Conservation (phyloP, 2,888 invertebrate species). For the Cantharis rufa region DNA sequence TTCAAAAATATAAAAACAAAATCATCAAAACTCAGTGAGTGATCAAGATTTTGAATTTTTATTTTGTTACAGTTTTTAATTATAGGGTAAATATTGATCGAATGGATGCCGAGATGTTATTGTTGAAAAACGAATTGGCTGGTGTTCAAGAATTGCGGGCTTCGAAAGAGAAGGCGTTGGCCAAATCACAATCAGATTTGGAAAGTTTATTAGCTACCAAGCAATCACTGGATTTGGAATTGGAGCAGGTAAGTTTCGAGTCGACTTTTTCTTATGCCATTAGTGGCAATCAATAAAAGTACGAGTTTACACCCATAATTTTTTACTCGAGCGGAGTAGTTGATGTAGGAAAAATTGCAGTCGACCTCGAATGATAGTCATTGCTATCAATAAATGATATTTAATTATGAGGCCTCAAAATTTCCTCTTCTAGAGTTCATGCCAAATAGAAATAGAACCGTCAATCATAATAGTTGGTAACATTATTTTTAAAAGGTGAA, state of each 20-base stretch:
- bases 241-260: slow-evolving; percentile 79
- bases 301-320: too few species aligned
- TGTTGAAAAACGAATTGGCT: slow-evolving; percentile 92
- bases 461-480: too few species aligned
- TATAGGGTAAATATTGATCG: slow-evolving; percentile 87
- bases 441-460: too few species aligned
- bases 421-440: too few species aligned
- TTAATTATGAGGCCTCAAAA: too few species aligned
- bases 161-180: slow-evolving; percentile 90
- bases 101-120: slow-evolving; percentile 90
- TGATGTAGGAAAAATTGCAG: too few species aligned
- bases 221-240: slow-evolving; percentile 88
- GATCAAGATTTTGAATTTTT: background rate
- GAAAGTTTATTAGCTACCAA: slow-evolving; percentile 97
- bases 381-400: too few species aligned
- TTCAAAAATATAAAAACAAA: slow-evolving; percentile 97
- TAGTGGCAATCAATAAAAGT: too few species aligned
- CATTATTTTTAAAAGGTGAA: too few species aligned
- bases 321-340: too few species aligned
- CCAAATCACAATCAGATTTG: slow-evolving; percentile 88
- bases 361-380: too few species aligned
- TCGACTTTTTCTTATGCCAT: too few species aligned
- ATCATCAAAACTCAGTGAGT: slow-evolving; percentile 93
- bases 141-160: slow-evolving; percentile 88
- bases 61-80: background rate